A percentile compares a stretch with the other conserved stretches of the same genome.
phyloP scores from a whole-genome alignment of 2,113 vertebrate species.

The Macheiramphus alcinus region DNA sequence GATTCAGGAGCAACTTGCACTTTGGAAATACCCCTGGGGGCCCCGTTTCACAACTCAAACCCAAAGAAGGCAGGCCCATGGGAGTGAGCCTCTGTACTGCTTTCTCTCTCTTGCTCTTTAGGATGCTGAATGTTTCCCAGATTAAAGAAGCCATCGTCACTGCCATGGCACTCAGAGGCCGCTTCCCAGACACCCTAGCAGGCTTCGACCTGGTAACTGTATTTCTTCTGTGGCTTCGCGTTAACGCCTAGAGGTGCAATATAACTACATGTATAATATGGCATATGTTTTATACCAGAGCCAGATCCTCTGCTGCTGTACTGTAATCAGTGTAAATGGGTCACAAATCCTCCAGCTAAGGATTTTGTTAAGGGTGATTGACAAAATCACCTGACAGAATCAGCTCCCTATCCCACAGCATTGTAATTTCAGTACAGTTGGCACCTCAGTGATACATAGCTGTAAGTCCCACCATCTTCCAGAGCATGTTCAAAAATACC shows the following conservation, averaged over 20 bases:
- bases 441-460: not conserved
- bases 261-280: not conserved
- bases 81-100: not conserved
- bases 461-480: not conserved
- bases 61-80: not conserved
- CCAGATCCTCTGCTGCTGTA: not conserved
- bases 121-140: conserved; percentile 66
- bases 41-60: not conserved
- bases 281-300: not conserved
- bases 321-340: not conserved
- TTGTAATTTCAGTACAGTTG: not conserved
- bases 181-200: conserved; percentile 83
- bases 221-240: not conserved
- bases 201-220: conserved; percentile 88
- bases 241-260: not conserved
- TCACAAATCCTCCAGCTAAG: not conserved
- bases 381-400: not conserved
- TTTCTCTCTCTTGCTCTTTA: conserved; percentile 60
- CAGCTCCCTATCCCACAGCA: not conserved
- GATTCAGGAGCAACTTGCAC: not conserved
- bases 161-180: conserved; percentile 75
- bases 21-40: not conserved
- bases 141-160: conserved; percentile 67
- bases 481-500: not conserved
- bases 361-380: not conserved